These are phyloP conservation scores for Bothrops jararaca DNA, from an alignment of 2,113 vertebrate species.

Conservation along the genomic window DNA sequence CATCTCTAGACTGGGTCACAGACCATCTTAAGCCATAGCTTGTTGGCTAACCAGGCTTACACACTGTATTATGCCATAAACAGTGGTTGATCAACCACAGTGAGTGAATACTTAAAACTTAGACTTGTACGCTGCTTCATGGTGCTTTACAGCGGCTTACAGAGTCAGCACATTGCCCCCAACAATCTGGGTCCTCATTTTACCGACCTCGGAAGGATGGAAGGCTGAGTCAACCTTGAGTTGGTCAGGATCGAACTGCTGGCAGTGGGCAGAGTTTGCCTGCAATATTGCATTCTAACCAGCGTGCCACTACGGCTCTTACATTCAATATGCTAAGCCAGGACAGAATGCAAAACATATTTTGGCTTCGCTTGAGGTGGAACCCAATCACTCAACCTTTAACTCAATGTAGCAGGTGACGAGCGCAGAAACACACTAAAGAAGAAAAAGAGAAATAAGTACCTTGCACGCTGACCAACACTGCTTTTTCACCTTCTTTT, in stretches of 20 bases:
- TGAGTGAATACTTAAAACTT: background rate
- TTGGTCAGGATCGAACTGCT: background rate
- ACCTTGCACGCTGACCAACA: slow-evolving; percentile 80
- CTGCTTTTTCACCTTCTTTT: slow-evolving; percentile 62
- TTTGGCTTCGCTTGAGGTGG: background rate
- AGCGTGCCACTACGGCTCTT: background rate
- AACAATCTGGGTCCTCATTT: background rate
- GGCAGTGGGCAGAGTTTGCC: background rate
- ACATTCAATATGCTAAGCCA: background rate
- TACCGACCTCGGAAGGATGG: background rate
- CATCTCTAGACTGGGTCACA: background rate
- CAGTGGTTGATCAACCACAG: background rate
- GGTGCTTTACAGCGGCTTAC: background rate
- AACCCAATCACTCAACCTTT: background rate
- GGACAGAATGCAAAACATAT: background rate
- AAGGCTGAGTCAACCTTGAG: background rate
- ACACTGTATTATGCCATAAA: background rate
- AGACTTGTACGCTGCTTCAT: background rate
- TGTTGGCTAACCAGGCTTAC: background rate
- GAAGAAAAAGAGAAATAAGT: slow-evolving; percentile 27
- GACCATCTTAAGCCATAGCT: background rate
- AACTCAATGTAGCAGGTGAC: background rate
- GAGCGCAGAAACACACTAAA: background rate
- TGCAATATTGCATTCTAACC: background rate
- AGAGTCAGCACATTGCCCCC: background rate